phyloP scores from a whole-genome alignment of 2,113 vertebrate genomes.

The Fulica atra region DNA sequence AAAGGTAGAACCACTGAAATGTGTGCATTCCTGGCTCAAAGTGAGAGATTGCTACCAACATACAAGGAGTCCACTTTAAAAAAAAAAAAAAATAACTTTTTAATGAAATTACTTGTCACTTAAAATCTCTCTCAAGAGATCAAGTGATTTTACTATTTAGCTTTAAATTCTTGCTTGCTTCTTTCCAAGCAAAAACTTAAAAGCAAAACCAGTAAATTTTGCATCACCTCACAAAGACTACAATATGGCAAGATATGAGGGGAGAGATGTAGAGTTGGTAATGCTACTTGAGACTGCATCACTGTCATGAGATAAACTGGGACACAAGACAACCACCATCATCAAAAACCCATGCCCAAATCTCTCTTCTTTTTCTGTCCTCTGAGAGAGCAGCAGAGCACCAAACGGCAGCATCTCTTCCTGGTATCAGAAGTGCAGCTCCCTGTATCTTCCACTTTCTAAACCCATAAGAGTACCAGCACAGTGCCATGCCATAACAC shows the following conservation, averaged over 20 bases:
- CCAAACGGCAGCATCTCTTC: neutral
- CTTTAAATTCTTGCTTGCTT: neutral
- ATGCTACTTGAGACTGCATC: neutral
- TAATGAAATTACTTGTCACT: no score
- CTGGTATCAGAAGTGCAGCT: neutral
- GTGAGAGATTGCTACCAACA: neutral
- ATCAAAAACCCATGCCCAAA: neutral
- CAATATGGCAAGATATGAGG: neutral
- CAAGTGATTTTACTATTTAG: neutral
- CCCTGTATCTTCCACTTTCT: neutral
- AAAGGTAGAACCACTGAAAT: neutral
- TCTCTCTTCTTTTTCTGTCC: neutral
- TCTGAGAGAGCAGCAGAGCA: neutral
- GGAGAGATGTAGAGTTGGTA: neutral
- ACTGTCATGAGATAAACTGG: neutral
- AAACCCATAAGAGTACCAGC: neutral
- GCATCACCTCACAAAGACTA: neutral
- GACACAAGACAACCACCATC: neutral
- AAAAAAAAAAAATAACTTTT: neutral
- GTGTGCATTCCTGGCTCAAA: neutral
- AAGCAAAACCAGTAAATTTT: neutral
- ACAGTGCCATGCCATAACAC: neutral
- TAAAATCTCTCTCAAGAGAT: no score
- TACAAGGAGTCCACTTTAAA: neutral
- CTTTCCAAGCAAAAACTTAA: neutral